Conservation (phyloP, 1,140 invertebrate genomes). For the Calliphora vicina region DNA sequence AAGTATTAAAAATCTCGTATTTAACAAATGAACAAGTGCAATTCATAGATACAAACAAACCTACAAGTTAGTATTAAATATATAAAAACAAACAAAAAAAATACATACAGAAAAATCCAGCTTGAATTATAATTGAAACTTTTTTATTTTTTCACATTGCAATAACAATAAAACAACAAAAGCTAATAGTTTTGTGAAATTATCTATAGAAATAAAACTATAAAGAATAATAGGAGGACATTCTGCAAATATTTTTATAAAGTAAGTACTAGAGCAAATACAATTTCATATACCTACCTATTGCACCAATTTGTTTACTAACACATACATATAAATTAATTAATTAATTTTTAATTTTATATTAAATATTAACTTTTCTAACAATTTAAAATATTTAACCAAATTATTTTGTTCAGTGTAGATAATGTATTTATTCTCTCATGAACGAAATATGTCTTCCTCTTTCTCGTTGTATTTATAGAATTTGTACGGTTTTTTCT, state of each 20-base stretch:
- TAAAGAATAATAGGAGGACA: slow-evolving; percentile 10
- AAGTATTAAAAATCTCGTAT: neutral
- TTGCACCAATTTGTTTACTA: too few relatives aligned
- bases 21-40: neutral
- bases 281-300: neutral
- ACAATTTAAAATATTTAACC: too few relatives aligned
- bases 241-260: slow-evolving; percentile 19
- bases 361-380: too few relatives aligned
- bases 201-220: neutral
- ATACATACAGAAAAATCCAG: neutral
- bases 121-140: slow-evolving; percentile 1
- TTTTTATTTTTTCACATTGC: neutral
- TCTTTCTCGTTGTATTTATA: neutral
- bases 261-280: neutral
- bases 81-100: neutral
- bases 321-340: too few relatives aligned
- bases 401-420: too few relatives aligned
- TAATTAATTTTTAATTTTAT: too few relatives aligned
- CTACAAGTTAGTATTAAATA: neutral
- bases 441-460: too few relatives aligned
- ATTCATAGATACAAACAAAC: neutral
- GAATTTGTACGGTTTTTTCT: neutral
- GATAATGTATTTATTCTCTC: too few relatives aligned
- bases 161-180: neutral
- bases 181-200: neutral